phyloP scores from a whole-genome alignment of 2,113 vertebrate genomes.

The Anolis sagrei region DNA sequence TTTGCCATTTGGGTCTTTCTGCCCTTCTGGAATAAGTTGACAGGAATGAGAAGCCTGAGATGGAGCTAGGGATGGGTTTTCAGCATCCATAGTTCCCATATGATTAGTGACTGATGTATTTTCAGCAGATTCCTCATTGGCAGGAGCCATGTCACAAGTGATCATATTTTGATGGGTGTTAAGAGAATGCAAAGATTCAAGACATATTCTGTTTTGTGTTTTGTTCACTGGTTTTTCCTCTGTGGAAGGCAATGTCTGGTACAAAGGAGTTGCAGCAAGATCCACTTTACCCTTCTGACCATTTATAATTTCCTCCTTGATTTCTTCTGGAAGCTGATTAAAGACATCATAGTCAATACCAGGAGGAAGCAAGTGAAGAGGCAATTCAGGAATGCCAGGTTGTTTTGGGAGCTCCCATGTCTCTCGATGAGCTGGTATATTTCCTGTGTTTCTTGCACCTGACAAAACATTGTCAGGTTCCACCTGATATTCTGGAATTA shows the following conservation, averaged over 20 bases:
- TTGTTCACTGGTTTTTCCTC: constrained; percentile 46
- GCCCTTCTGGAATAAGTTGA: neutral
- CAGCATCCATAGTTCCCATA: constrained; percentile 4
- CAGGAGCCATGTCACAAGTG: neutral
- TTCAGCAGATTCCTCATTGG: constrained; percentile 13
- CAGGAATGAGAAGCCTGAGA: constrained; percentile 14
- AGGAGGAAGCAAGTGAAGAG: constrained; percentile 62
- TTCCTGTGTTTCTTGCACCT: constrained; percentile 35
- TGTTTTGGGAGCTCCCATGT: constrained; percentile 9
- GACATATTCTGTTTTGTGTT: constrained; percentile 16
- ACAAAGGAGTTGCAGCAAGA: constrained; percentile 25
- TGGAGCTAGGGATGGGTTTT: neutral
- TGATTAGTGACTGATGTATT: constrained; percentile 5
- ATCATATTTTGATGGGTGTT: accelerated
- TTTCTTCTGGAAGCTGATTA: constrained; percentile 82
- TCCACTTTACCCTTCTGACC: constrained; percentile 42
- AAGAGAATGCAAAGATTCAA: neutral
- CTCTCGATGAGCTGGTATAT: constrained; percentile 20
- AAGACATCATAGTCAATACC: constrained; percentile 84
- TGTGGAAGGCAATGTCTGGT: constrained; percentile 23
- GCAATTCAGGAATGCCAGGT: neutral
- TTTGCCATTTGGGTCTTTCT: neutral
- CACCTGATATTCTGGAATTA: constrained; percentile 43
- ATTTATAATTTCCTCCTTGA: constrained; percentile 83
- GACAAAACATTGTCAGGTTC: constrained; percentile 32